Evolutionary conservation across 92 coral and sea anemone species (phyloP).

Genomic region (Desmophyllum pertusum): DNA sequence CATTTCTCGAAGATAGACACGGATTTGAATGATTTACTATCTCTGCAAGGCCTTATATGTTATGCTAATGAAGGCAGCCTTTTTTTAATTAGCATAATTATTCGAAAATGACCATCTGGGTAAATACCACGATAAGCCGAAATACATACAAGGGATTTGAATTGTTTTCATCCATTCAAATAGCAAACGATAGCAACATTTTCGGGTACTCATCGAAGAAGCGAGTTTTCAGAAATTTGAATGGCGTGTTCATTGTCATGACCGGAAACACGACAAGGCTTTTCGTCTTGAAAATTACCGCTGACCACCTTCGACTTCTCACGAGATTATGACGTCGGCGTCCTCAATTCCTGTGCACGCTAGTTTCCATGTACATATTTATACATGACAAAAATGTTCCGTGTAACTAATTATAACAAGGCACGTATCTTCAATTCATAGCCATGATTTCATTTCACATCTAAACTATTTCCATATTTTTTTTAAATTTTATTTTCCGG

Average conservation of each 20-base stretch:
- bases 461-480: not conserved
- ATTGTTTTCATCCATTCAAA: not conserved
- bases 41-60: too few relatives aligned
- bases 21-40: not conserved
- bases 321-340: not conserved
- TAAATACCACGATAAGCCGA: not conserved
- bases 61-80: not conserved
- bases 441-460: not conserved
- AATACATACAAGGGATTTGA: not conserved
- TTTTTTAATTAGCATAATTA: not conserved
- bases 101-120: not conserved
- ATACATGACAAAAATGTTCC: not conserved
- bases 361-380: not conserved
- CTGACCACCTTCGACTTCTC: not conserved
- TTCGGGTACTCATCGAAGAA: not conserved
- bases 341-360: not conserved
- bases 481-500: not conserved
- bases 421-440: not conserved
- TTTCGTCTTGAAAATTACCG: not conserved
- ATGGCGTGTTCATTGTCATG: not conserved
- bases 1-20: conserved; percentile 40
- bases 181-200: not conserved
- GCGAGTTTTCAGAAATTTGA: not conserved
- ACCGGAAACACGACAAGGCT: not conserved
- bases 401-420: not conserved